Evolutionary conservation across 2,113 vertebrate species (phyloP), one percentile per base, ranked within the genome.

Genomic region (Plestiodon gilberti): DNA sequence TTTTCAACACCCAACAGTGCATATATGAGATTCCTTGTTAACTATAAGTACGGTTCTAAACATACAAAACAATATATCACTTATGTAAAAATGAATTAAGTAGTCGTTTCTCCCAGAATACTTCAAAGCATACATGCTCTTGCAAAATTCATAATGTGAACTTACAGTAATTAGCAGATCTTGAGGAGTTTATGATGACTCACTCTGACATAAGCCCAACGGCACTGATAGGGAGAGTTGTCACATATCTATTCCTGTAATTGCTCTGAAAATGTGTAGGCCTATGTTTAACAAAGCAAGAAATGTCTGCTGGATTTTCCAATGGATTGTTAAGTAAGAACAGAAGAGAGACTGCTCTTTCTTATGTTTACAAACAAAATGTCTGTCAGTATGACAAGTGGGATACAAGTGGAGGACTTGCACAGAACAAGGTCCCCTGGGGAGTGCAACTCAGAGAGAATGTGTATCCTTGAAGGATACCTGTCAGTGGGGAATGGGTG

Each of bases 181-280:
- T 84, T 81, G 64, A 77, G 59, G 38, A 71, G 78, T 92, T 90
- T 86, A 77, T 67, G 65, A 84, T 71, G 82, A 81, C 84, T 82
- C 83, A 52, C 83, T 30, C 80, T 61, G 48, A 59, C 40, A 90
- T 90, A 86, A 82, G 17, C 3, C n/a, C 65, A 48, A 82, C 76
- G 25, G n/a, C 82, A 18, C 89, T 67, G 9, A 77, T 59, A 78
- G n/a, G 48, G 11, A 77, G 87, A 81, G 43, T 33, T 67, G 20
- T 62, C 81, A 28, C 85, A 33, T 89, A 35, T 30, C 38, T 82
- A 35, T 30, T 65, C 52, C 10, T 64, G 67, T 79, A 80, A 70
- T 52, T 90, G 52, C 55, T 86, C 52, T 87, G 67, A 79, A 78
- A 70, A 80, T 43, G 3, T 61, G 52, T 43, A 59, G 4, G 10